Evolutionary conservation across 2,797 vertebrate species (phyloP).

Genomic region (Sphenodon punctatus): DNA sequence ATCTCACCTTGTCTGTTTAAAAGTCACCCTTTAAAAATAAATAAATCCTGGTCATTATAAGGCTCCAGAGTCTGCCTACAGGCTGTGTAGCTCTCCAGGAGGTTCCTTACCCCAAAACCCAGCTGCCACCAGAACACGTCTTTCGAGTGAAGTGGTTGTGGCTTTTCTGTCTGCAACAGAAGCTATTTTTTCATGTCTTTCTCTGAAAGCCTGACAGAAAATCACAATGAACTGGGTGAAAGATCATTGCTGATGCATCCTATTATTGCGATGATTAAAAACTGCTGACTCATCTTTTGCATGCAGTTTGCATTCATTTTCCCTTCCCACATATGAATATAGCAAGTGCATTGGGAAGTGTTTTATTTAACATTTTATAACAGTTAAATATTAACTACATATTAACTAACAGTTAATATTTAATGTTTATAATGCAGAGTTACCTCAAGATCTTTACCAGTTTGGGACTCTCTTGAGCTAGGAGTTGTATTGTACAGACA

Average conservation of each 20-base stretch:
- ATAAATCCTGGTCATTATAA: background rate
- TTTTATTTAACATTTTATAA: too few species aligned
- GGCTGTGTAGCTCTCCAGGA: background rate
- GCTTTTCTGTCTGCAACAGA: background rate
- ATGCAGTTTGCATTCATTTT: rapidly evolving
- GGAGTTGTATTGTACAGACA: background rate
- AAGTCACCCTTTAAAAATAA: background rate
- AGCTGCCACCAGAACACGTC: background rate
- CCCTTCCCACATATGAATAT: background rate
- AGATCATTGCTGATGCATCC: background rate
- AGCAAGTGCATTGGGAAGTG: too few species aligned
- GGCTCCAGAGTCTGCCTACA: background rate
- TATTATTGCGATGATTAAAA: background rate
- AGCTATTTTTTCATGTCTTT: rapidly evolving
- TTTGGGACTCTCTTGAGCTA: background rate
- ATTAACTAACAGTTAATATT: too few species aligned
- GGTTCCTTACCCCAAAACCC: rapidly evolving
- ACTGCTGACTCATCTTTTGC: rapidly evolving
- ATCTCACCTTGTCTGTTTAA: background rate
- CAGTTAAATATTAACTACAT: too few species aligned
- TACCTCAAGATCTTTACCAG: background rate
- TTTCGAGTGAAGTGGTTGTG: background rate
- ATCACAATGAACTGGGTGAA: rapidly evolving
- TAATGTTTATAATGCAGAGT: background rate
- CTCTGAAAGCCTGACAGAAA: background rate